Base-by-base conservation (phyloP, 2,797 vertebrate genomes). In the Geotria australis region DNA sequence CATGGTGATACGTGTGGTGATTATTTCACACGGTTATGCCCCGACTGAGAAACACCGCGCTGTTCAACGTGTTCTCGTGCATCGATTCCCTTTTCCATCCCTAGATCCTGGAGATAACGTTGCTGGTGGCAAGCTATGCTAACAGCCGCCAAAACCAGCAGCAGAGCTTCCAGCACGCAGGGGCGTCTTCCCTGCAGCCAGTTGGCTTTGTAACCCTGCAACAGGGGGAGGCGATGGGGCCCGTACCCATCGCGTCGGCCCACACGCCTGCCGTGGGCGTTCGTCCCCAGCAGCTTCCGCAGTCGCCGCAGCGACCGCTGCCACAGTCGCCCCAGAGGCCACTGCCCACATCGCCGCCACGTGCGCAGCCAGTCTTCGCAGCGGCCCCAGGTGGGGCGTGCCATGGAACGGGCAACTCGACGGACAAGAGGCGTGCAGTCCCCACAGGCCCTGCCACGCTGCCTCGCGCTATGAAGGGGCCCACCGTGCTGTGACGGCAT, bases 61-160 rank as follows among this genome's bases (percentile, higher is more conserved):
- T 59, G 10, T 47, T 15, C 13, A 24, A 12, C 7, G 6, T 15
- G 47, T 8, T 4, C 15, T 10, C 9, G 15, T 10, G 46, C 6
- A 49, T 15, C 56, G 46, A 24, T 49, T 38, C 46, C 12, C 3
- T 47, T 61, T 8, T 15, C 8, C 47, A 11, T 24, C 48, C 24
- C 24, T 64, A 95, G 88, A 85, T 91, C 57, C 73, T 85, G 71
- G 81, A 89, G 69, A 68, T 83, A 64, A 85, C 85, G 10, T 73
- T 86, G 61, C 75, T 85, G 67, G 79, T 83, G 72, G 85, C 79
- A 68, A 86, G 79, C 72, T 95, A 95, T 64, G 85, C 93, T 65
- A 93, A 91, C 77, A 75, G 74, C 65, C 75, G 68, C 24, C 24
- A 38, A 38, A 38, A 38, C 24, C 24, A 38, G 24, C 24, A 38